Base-by-base conservation (phyloP, 2,797 vertebrate species). In the Saguinus oedipus region DNA sequence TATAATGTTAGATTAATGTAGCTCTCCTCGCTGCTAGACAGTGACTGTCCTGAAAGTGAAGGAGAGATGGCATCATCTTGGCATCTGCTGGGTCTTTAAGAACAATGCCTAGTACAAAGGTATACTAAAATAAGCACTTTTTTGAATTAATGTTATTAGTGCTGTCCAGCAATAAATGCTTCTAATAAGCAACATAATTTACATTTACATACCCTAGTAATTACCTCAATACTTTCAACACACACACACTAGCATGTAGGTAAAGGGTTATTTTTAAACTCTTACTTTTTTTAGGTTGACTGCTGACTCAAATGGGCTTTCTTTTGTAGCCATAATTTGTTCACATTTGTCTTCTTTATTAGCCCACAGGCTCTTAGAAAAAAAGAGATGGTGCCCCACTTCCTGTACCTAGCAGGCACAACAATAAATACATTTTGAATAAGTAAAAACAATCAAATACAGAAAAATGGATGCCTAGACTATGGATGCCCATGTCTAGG, bases 391-490 rank as follows among this genome's bases (percentile, higher is more conserved):
- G 4, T 76, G 46, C 3, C 17, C 8, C 4, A 9, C 15, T 97
- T 97, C 33, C 33, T 61, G 3, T 36, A 3, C 33, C 84, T 81
- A 76, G 9, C 17, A 93, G 39, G 48, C 13, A 81, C 19, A 94
- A 33, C 3, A 88, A 80, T 81, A 72, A 78, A 57, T 81, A 74
- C 22, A 84, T 89, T 94, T 74, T 80, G 24, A 92, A 80, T 81
- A 72, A 93, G 59, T 90, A 89, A 91, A 50, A 91, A 50, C 4
- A 89, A 42, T 36, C 80, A 90, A 64, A 81, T 94, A 55, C 82
- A 8, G 91, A 94, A 59, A 93, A 33, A n/a, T 78, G 76, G 39
- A 39, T 39, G 39, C 39, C 39, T 39, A 39, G 39, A 74, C 12
- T 64, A 92, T 33, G 46, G 46, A 64, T 42, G 15, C 3, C 24